phyloP scores from a whole-genome alignment of 2,797 vertebrate species.

The Enteromius mattozi region DNA sequence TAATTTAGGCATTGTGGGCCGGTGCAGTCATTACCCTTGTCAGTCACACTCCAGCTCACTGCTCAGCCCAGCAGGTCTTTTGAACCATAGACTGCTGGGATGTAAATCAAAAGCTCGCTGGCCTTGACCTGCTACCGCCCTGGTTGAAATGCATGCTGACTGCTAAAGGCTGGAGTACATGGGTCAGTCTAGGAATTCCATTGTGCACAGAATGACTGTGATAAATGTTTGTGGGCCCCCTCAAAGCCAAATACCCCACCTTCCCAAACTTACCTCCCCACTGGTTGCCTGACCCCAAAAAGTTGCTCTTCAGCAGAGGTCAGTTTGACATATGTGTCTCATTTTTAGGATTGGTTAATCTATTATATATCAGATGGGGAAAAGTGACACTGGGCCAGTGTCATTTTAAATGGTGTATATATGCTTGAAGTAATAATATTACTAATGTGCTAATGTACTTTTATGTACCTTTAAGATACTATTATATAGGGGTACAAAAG shows the following conservation, averaged over 20 bases:
- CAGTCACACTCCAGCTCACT: slow-evolving; percentile 40
- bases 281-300: slow-evolving; percentile 35
- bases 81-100: slow-evolving; percentile 68
- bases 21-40: slow-evolving; percentile 41
- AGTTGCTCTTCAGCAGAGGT: slow-evolving; percentile 43
- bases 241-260: slow-evolving; percentile 38
- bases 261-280: slow-evolving; percentile 5
- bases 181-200: slow-evolving; percentile 30
- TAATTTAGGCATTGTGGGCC: slow-evolving; percentile 49
- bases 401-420: not conserved
- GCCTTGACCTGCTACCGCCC: slow-evolving; percentile 67
- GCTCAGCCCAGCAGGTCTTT: slow-evolving; percentile 51
- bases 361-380: not conserved
- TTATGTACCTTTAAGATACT: not conserved
- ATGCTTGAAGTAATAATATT: not conserved
- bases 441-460: not conserved
- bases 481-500: not conserved
- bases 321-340: slow-evolving; percentile 61
- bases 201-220: slow-evolving; percentile 7
- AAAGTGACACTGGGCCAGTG: not conserved
- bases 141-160: slow-evolving; percentile 37
- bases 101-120: slow-evolving; percentile 70
- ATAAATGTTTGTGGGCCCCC: slow-evolving; percentile 39
- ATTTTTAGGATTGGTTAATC: slow-evolving; percentile 1
- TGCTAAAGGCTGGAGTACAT: slow-evolving; percentile 21